These are phyloP conservation scores for Catalaphyllia jardinei DNA, from an alignment of 64 coral and sea anemone genomes.

Conservation along the genomic window DNA sequence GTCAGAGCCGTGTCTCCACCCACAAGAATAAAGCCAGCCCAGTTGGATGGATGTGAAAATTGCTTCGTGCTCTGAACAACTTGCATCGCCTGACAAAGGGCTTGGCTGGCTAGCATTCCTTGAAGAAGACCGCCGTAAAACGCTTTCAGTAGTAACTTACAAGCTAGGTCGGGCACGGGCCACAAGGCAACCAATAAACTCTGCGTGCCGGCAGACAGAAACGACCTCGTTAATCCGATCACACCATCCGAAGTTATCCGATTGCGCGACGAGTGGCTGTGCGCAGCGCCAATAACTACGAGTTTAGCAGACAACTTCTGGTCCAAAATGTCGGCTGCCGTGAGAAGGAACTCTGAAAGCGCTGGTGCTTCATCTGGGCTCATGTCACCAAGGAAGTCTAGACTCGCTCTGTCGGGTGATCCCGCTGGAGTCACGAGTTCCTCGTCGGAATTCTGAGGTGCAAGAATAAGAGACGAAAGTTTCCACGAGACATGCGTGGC, in stretches of 20 bases:
- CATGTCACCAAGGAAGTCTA: constrained; percentile 68
- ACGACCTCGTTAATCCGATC: constrained; percentile 80
- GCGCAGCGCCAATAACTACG: constrained; percentile 85
- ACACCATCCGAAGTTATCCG: constrained; percentile 93
- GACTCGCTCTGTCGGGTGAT: constrained; percentile 49
- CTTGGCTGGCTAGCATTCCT: constrained; percentile 83
- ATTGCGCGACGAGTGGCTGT: constrained; percentile 82
- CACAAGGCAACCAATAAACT: constrained; percentile 90
- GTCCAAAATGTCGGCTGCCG: constrained; percentile 90
- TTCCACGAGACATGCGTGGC: constrained; percentile 99
- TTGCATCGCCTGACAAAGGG: constrained; percentile 95
- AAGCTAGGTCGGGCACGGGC: constrained; percentile 94
- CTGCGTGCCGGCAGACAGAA: constrained; percentile 77
- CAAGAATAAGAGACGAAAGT: constrained; percentile 86
- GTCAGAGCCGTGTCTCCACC: constrained; percentile 73
- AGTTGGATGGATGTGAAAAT: constrained; percentile 98
- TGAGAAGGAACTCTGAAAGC: constrained; percentile 86
- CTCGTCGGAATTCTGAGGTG: constrained; percentile 66
- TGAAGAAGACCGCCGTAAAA: constrained; percentile 91
- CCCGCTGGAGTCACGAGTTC: constrained; percentile 25
- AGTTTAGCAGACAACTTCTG: constrained; percentile 82
- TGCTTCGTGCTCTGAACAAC: constrained; percentile 94
- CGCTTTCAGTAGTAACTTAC: constrained; percentile 83
- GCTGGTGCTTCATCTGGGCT: constrained; percentile 75
- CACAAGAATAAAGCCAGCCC: constrained; percentile 93